Percentiles rank a stretch among this genome's conserved stretches.
These are phyloP conservation scores for Crax fasciolata DNA, from an alignment of 2,797 vertebrate species.

Conservation along the genomic window DNA sequence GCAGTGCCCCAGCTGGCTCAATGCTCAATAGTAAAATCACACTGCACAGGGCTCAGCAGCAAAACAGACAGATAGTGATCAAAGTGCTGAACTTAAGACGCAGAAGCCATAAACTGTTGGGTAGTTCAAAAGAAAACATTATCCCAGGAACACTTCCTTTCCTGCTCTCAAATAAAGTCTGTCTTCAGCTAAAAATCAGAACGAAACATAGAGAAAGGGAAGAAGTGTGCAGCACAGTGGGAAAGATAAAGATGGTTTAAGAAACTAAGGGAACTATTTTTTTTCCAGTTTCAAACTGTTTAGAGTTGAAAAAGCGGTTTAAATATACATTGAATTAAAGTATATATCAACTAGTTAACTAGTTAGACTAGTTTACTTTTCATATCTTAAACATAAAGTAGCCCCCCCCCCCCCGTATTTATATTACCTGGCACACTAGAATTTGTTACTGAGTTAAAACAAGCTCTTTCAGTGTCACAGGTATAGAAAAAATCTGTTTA, in stretches of 20 bases:
- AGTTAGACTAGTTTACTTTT: background rate
- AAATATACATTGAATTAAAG: background rate
- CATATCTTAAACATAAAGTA: background rate
- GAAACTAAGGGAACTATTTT: background rate
- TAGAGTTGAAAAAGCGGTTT: background rate
- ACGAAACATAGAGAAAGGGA: background rate
- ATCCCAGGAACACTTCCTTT: constrained; percentile 12
- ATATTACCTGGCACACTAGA: background rate
- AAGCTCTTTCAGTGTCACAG: background rate
- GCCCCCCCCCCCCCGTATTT: background rate
- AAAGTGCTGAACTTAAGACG: constrained; percentile 33
- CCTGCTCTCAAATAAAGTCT: constrained; percentile 8
- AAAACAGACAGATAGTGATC: constrained; percentile 37
- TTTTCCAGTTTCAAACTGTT: background rate
- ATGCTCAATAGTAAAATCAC: background rate
- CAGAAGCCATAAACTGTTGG: constrained; percentile 33
- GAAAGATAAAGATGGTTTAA: background rate
- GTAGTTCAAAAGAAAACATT: constrained; percentile 44
- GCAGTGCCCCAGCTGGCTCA: constrained; percentile 33
- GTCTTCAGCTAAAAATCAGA: constrained; percentile 12
- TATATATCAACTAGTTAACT: background rate
- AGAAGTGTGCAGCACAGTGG: background rate
- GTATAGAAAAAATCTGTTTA: constrained; percentile 11
- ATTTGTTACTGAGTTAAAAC: background rate
- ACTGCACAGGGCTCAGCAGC: background rate